Percentiles rank a stretch among this genome's conserved stretches.
These are phyloP conservation scores for Atrichornis clamosus DNA, from an alignment of 2,113 vertebrate species.

Conservation along the genomic window DNA sequence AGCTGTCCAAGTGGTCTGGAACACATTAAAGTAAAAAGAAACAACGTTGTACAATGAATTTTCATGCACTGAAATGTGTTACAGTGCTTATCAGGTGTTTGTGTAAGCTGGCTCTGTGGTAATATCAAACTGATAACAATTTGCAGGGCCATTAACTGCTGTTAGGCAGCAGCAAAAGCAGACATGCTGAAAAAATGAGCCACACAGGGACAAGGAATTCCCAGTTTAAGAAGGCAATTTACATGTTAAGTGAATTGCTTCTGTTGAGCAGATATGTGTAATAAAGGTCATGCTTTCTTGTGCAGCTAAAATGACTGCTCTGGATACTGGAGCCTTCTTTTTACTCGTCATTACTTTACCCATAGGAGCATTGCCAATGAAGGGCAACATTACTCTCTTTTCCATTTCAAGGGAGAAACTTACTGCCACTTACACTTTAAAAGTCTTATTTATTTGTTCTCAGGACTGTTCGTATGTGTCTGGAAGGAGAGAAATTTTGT, in stretches of 20 bases:
- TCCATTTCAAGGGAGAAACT: not conserved
- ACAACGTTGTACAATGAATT: not conserved
- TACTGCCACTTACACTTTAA: not conserved
- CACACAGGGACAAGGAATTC: not conserved
- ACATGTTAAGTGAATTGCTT: not conserved
- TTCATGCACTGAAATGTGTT: constrained; percentile 6
- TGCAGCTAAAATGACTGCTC: not conserved
- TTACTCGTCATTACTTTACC: not conserved
- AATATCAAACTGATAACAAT: constrained; percentile 31
- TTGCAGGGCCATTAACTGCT: constrained; percentile 7
- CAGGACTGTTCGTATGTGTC: not conserved
- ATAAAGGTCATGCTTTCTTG: not conserved
- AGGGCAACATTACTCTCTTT: not conserved
- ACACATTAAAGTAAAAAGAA: constrained; percentile 23
- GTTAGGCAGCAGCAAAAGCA: not conserved
- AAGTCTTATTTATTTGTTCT: not conserved
- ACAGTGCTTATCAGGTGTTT: constrained; percentile 9
- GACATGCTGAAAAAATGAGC: not conserved
- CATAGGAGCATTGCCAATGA: not conserved
- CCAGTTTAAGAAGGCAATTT: not conserved
- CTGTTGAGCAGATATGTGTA: not conserved
- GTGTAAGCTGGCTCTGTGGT: not conserved
- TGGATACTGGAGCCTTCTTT: not conserved
- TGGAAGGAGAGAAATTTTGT: not conserved
- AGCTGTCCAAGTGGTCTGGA: constrained; percentile 42